Evolutionary conservation across 2,888 invertebrate genomes (phyloP).

Genomic region (Pegoplata infirma): DNA sequence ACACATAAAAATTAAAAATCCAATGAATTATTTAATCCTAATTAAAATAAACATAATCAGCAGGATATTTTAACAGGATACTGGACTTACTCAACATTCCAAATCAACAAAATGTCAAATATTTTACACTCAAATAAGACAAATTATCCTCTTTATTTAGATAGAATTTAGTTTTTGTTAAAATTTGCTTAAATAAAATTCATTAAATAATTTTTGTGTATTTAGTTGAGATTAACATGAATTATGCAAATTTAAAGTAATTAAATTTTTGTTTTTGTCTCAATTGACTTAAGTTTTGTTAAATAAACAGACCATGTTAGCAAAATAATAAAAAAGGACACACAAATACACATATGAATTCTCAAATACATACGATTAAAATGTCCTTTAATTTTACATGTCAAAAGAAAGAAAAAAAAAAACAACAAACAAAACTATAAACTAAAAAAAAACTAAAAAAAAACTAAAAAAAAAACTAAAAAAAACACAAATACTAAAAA

Average conservation of each 20-base stretch:
- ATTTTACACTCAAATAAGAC: too few species aligned
- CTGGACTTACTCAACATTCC: neutral
- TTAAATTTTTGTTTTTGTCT: slow-evolving; percentile 46
- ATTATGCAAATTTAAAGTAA: slow-evolving; percentile 61
- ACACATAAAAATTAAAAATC: too few species aligned
- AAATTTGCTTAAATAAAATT: neutral
- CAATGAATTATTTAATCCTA: neutral
- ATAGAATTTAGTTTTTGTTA: neutral
- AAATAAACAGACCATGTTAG: slow-evolving; percentile 46
- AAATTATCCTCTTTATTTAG: neutral
- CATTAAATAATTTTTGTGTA: slow-evolving; percentile 1
- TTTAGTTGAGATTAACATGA: slow-evolving; percentile 46
- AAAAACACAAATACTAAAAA: too few species aligned
- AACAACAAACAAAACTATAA: too few species aligned
- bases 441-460: slow-evolving; percentile 21
- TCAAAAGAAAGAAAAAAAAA: slow-evolving; percentile 53
- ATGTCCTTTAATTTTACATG: slow-evolving; percentile 57
- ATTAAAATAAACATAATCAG: slow-evolving; percentile 31
- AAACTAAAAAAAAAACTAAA: too few species aligned
- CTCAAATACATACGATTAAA: slow-evolving; percentile 23
- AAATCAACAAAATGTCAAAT: neutral
- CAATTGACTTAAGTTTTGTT: slow-evolving; percentile 50
- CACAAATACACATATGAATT: neutral
- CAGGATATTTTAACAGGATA: slow-evolving; percentile 25
- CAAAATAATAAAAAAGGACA: neutral